phyloP scores from a whole-genome alignment of 2,888 invertebrate species.

The Anthoptus insignis region DNA sequence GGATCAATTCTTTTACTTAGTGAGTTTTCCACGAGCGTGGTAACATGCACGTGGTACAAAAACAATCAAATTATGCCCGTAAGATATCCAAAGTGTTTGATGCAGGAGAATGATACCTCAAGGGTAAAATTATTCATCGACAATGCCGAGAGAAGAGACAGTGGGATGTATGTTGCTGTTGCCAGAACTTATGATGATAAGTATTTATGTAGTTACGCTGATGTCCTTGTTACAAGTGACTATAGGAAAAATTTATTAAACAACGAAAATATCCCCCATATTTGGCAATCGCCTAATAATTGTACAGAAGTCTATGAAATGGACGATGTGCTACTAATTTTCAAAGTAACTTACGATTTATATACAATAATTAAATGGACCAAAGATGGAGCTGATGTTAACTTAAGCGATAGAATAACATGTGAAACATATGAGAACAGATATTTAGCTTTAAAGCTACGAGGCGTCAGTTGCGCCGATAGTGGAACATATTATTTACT shows the following conservation, averaged over 20 bases:
- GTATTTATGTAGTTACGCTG: not conserved
- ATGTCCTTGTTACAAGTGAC: not conserved
- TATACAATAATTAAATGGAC: slow-evolving; percentile 50
- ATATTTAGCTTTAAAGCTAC: not conserved
- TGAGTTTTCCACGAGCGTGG: not conserved
- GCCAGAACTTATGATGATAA: not conserved
- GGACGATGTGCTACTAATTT: not conserved
- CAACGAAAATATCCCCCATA: not conserved
- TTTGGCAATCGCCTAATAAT: not conserved
- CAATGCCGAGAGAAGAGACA: not conserved
- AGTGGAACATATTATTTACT: not conserved
- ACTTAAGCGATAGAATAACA: not conserved
- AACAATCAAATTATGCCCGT: not conserved
- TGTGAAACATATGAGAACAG: not conserved
- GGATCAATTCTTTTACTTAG: too few species aligned
- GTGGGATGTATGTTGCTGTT: not conserved
- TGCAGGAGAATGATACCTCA: not conserved
- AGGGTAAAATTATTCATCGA: not conserved
- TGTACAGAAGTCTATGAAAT: not conserved
- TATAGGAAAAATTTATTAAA: not conserved
- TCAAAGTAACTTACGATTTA: slow-evolving; percentile 47
- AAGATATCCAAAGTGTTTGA: not conserved
- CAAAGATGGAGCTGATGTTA: slow-evolving; percentile 40
- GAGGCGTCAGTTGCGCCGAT: not conserved
- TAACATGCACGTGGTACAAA: not conserved